Percentiles rank a stretch among this genome's conserved stretches.
These are phyloP conservation scores for Apaloderma vittatum DNA, from an alignment of 2,113 vertebrate genomes.

Conservation along the genomic window DNA sequence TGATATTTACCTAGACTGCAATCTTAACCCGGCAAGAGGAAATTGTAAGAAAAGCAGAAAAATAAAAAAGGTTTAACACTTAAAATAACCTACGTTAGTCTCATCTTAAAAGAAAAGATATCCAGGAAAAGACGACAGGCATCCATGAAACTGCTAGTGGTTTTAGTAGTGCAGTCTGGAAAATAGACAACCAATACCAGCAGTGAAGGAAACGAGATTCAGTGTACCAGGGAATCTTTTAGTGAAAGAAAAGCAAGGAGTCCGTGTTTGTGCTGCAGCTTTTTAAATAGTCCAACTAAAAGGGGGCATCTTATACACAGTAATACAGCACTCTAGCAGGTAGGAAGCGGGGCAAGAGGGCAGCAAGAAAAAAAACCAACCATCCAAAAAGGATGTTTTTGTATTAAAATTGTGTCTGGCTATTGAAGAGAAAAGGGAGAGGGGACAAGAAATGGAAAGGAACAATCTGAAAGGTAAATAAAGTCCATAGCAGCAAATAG, in stretches of 20 bases:
- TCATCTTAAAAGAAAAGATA: background rate
- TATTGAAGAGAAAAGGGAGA: background rate
- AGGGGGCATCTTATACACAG: background rate
- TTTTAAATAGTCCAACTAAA: background rate
- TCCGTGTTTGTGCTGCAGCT: background rate
- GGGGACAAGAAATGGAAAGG: background rate
- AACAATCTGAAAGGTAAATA: background rate
- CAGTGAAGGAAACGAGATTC: background rate
- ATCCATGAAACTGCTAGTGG: conserved; percentile 26
- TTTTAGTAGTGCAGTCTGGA: background rate
- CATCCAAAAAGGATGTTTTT: background rate
- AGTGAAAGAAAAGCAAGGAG: background rate
- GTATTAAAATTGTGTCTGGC: background rate
- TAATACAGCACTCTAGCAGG: background rate
- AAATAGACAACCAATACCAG: background rate
- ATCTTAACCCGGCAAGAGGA: conserved; percentile 23
- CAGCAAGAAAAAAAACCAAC: background rate
- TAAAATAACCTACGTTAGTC: background rate
- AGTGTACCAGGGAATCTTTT: background rate
- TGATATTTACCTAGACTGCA: conserved; percentile 7
- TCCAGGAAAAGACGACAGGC: background rate
- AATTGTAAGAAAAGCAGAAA: background rate
- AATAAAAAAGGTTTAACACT: conserved; percentile 8
- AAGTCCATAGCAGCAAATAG: conserved; percentile 67
- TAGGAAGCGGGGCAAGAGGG: background rate